A percentile compares a stretch with the other conserved stretches of the same genome.
phyloP scores from a whole-genome alignment of 2,797 vertebrate species.

The Muscicapa striata region DNA sequence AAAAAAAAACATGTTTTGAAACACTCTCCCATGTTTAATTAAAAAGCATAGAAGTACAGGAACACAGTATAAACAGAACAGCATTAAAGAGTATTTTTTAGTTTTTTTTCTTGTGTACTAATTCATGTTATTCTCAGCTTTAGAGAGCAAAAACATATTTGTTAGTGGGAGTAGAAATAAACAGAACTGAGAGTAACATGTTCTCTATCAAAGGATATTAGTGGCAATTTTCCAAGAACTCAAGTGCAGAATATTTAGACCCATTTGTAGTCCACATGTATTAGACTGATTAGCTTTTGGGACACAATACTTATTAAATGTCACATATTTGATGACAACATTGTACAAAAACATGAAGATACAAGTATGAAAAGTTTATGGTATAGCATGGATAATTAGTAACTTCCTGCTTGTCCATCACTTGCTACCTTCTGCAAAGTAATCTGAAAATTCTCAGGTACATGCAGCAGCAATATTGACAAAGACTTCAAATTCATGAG shows the following conservation, averaged over 20 bases:
- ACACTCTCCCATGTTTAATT: rapidly evolving
- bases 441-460: background rate
- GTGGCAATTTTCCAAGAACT: background rate
- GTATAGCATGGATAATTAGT: background rate
- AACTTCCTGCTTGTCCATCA: background rate
- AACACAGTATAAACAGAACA: background rate
- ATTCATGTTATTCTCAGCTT: background rate
- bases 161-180: background rate
- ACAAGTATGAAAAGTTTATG: background rate
- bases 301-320: background rate
- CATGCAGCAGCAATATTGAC: background rate
- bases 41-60: background rate
- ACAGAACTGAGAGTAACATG: background rate
- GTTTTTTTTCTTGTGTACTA: background rate
- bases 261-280: background rate
- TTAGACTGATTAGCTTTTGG: background rate
- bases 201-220: background rate
- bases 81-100: rapidly evolving
- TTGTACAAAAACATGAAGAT: background rate
- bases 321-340: background rate
- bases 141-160: background rate
- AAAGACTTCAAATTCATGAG: background rate
- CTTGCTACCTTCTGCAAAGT: background rate
- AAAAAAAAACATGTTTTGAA: background rate
- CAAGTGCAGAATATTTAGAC: background rate